A percentile compares a stretch with the other conserved stretches of the same genome.
Conservation (phyloP, 2,888 invertebrate genomes). For the Aphidoletes aphidimyza region DNA sequence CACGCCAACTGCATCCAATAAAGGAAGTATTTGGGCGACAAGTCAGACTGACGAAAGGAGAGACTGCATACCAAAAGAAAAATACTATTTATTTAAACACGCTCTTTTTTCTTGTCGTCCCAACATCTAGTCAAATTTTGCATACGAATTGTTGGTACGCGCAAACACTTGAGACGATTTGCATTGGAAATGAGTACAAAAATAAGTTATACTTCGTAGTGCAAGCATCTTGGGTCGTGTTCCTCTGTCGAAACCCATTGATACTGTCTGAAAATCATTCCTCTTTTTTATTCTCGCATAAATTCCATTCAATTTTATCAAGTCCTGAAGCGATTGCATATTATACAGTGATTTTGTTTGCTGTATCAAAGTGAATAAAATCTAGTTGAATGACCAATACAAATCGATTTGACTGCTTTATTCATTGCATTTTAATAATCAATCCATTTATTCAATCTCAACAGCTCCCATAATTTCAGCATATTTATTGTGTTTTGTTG, state of each 20-base stretch:
- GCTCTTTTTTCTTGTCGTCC: too few species aligned
- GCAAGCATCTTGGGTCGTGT: background rate
- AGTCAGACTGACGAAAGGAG: background rate
- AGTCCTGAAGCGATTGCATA: background rate
- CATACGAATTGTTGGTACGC: background rate
- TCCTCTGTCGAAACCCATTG: background rate
- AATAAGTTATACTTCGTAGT: background rate
- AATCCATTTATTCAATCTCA: slow-evolving; percentile 15
- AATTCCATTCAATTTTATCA: background rate
- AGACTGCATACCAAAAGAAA: too few species aligned
- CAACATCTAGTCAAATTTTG: too few species aligned
- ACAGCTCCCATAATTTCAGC: background rate
- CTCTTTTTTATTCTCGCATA: background rate
- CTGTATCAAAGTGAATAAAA: too few species aligned
- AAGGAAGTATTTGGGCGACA: background rate
- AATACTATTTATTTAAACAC: too few species aligned
- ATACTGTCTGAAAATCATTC: background rate
- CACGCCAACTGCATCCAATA: background rate
- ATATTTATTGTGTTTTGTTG: background rate
- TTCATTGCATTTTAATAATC: background rate
- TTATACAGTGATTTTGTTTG: too few species aligned
- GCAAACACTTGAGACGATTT: background rate
- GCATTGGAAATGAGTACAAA: background rate
- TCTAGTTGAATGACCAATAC: slow-evolving; percentile 17
- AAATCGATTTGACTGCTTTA: background rate